These are phyloP conservation scores for Lithophane socia DNA, from an alignment of 2,888 invertebrate genomes.

Conservation along the genomic window DNA sequence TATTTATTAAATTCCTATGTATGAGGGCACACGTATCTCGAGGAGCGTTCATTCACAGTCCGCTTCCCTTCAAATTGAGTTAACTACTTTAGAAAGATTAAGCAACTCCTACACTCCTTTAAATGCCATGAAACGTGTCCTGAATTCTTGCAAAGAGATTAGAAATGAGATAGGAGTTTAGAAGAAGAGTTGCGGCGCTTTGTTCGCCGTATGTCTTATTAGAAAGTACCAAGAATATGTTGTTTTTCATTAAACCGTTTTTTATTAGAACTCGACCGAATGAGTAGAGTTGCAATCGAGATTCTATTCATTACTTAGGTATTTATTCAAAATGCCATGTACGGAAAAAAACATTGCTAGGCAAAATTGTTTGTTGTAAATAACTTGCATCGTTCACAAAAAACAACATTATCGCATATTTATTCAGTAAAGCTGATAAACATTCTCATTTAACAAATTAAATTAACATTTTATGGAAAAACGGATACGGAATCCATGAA, in stretches of 20 bases:
- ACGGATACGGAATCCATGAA: slow-evolving; percentile 26
- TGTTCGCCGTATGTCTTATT: slow-evolving; percentile 32
- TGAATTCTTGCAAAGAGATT: slow-evolving; percentile 65
- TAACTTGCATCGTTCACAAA: neutral
- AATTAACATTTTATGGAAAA: slow-evolving; percentile 36
- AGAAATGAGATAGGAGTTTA: slow-evolving; percentile 61
- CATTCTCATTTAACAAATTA: slow-evolving; percentile 27
- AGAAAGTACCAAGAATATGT: neutral
- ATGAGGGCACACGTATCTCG: slow-evolving; percentile 53
- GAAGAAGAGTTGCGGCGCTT: slow-evolving; percentile 35
- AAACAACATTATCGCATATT: neutral
- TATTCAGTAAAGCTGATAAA: slow-evolving; percentile 31
- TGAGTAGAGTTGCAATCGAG: neutral
- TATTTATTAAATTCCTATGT: slow-evolving; percentile 61
- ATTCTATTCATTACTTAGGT: neutral
- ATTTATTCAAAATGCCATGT: neutral
- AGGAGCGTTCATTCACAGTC: slow-evolving; percentile 51
- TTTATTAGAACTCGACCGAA: neutral
- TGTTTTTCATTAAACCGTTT: neutral
- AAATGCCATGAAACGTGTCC: slow-evolving; percentile 68
- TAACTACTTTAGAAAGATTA: slow-evolving; percentile 70
- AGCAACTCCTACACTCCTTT: slow-evolving; percentile 62
- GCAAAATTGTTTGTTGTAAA: neutral
- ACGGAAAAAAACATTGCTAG: neutral
- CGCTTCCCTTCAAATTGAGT: slow-evolving; percentile 64